Conservation (phyloP, 1,140 invertebrate species). For the Atopsyche davidsoni region DNA sequence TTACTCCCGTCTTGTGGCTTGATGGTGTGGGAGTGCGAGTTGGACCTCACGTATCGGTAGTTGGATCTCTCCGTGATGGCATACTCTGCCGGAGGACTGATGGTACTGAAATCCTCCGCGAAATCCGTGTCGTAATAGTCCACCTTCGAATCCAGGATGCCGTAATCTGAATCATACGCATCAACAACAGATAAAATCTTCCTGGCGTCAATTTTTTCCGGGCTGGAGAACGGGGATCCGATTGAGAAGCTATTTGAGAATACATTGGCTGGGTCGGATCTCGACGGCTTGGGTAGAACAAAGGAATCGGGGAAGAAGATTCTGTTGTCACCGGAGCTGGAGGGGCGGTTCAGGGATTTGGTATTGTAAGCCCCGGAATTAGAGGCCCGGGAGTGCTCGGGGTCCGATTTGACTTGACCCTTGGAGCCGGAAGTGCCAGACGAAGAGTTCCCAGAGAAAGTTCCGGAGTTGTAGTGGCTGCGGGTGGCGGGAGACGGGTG, state of each 20-base stretch:
- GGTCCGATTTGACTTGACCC: conserved; percentile 36
- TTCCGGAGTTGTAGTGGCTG: conserved; percentile 34
- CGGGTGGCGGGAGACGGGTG: conserved; percentile 14
- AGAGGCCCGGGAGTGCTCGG: conserved; percentile 28
- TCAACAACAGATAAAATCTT: conserved; percentile 26
- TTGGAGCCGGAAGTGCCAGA: conserved; percentile 45
- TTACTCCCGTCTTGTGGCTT: conserved; percentile 40
- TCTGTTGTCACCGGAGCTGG: conserved; percentile 41
- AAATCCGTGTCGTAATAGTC: conserved; percentile 29
- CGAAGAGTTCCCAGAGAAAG: conserved; percentile 45
- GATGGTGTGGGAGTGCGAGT: conserved; percentile 61
- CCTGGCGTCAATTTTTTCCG: conserved; percentile 27
- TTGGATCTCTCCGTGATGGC: conserved; percentile 40
- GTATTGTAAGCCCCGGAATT: conserved; percentile 11
- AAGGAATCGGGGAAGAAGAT: conserved; percentile 46
- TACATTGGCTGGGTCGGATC: conserved; percentile 30
- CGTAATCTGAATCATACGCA: conserved; percentile 24
- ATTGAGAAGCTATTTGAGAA: conserved; percentile 28
- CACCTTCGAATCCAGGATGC: conserved; percentile 20
- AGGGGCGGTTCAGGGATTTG: conserved; percentile 32
- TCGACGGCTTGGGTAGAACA: conserved; percentile 39
- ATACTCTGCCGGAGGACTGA: conserved; percentile 61
- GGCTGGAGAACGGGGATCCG: conserved; percentile 27
- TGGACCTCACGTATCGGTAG: conserved; percentile 46
- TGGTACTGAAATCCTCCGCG: conserved; percentile 49